Base-by-base conservation (phyloP, 2,888 invertebrate genomes). In the Falcaria lacertinaria region DNA sequence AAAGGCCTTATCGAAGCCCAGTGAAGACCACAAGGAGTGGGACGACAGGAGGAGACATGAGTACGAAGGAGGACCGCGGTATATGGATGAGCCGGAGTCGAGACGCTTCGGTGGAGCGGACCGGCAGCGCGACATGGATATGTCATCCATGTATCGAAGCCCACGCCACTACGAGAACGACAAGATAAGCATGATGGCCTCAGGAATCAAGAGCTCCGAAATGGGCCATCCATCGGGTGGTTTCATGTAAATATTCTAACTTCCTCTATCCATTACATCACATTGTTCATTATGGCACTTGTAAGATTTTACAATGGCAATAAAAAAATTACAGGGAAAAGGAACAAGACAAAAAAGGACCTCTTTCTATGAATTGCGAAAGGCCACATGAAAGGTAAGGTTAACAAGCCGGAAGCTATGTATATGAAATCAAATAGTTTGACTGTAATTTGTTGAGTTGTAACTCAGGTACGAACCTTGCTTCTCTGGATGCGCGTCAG, bases 401-500 rank as follows among this genome's bases (percentile, higher is more conserved):
- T 19, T 19, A 19, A 4, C 3, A 19, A 19, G 19, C 19, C 6
- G 19, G 6, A 6, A 1, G 4, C n/a, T n/a, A n/a, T n/a, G n/a
- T n/a, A n/a, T n/a, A n/a, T n/a, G n/a, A 6, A 19, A 19, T 19
- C 19, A 19, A 6, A 6, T 19, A 19, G 19, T 4, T 3, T 6
- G 19, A 3, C 19, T 19, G 19, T n/a, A n/a, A n/a, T 19, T 19
- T 19, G 19, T 19, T 4, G 19, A 19, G 19, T 19, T 15, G 15
- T 38, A 8, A 13, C 4, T 15, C 33, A 82, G 88, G 45, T 89
- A 76, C 51, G 88, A 89, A 53, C 63, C 79, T 0, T 89, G 88
- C 47, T 89, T 89, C 56, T 79, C 86, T 37, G 88, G 88, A 0
- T 89, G 88, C 47, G 86, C 88, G 1, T 74, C 88, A 4, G 79